Percentiles rank a stretch among this genome's conserved stretches.
Conservation (phyloP, 2,888 invertebrate genomes). For the Gandaritis pyraliata region DNA sequence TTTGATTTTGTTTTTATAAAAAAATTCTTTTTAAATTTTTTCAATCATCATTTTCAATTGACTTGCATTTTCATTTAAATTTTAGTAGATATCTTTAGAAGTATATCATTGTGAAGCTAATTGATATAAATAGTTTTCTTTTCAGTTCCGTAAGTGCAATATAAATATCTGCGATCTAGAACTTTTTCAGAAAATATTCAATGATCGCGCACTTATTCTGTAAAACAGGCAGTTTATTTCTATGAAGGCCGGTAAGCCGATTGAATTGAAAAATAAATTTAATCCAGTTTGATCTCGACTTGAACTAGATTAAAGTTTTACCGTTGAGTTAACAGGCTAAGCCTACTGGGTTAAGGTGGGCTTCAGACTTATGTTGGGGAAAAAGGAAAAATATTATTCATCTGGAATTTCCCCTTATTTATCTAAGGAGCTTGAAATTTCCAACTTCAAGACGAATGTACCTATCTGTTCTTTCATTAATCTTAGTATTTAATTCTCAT, state of each 20-base stretch:
- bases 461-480: background rate
- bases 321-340: constrained; percentile 63
- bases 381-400: too few relatives aligned
- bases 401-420: background rate
- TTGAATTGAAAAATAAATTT: constrained; percentile 63
- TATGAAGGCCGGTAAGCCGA: constrained; percentile 45
- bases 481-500: too few relatives aligned
- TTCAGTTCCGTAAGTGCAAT: too few relatives aligned
- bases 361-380: constrained; percentile 11
- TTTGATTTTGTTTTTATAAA: too few relatives aligned
- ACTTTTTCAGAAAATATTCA: constrained; percentile 4
- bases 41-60: too few relatives aligned
- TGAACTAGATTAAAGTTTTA: constrained; percentile 66
- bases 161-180: too few relatives aligned
- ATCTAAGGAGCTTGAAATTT: background rate
- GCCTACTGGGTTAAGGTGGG: constrained; percentile 44
- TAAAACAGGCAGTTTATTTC: constrained; percentile 40
- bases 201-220: constrained; percentile 17
- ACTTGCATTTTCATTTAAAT: too few relatives aligned
- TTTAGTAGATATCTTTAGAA: too few relatives aligned
- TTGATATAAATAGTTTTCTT: too few relatives aligned
- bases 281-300: constrained; percentile 61
- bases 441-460: too few relatives aligned
- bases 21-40: too few relatives aligned
- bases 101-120: too few relatives aligned